Base-by-base conservation (phyloP, 2,888 invertebrate species). In the Lymantria monacha region DNA sequence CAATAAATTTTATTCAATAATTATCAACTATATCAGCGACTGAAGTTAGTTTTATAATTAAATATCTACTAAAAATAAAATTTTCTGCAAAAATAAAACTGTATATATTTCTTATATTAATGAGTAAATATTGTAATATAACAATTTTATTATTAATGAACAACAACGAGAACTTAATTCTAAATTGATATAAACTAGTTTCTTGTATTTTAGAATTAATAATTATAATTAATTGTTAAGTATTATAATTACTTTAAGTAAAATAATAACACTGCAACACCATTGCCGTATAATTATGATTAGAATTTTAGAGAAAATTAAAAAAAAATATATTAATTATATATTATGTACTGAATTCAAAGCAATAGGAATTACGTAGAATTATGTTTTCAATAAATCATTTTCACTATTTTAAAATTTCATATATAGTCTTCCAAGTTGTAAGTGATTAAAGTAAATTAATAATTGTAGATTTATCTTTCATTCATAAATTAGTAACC, bases 151-250 rank as follows among this genome's bases (percentile, higher is more conserved):
- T 53, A 73, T 75, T 69, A 79, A 75, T 77, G 75, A 80, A 82
- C 76, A 81, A 89, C 90, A 88, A 91, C 90, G 89, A 91, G 82
- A 83, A 87, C 74, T 81, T 90, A 87, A 90, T 91, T 91, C 90
- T 91, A 91, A 91, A 90, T 89, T 69, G 77, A 65, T 86, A 81
- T 87, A 82, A 76, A 61, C 66, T 86, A 85, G 81, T 79, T 68
- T 78, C 59, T 69, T 71, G 67, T 38, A 68, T 66, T 48, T 59
- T 69, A 69, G 63, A 53, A 33, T 59, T 52, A 50, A 45, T 31
- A 46, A 58, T 55, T 51, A 56, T 55, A 48, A 47, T 45, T 47
- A 61, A 59, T 55, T 55, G 48, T 60, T 59, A 57, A 59, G 46
- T 55, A 41, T 30, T 3, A 42, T 42, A 42, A 30, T 31, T 62